Conservation (phyloP, 2,888 invertebrate genomes). For the Pinctada fucata region DNA sequence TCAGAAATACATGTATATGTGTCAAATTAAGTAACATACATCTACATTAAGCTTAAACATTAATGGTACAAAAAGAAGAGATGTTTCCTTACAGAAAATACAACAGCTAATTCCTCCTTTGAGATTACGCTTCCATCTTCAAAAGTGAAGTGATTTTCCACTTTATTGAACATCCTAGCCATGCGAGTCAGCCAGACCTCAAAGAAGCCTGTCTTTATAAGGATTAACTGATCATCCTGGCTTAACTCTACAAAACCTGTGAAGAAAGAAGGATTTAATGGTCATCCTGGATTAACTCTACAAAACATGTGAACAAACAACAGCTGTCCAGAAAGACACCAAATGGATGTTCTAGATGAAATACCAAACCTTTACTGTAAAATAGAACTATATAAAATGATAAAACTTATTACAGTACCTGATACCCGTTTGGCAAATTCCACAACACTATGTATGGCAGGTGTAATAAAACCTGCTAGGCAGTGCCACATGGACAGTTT, state of each 20-base stretch:
- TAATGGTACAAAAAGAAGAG: no score
- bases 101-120: constrained; percentile 86
- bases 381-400: no score
- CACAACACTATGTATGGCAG: constrained; percentile 94
- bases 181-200: constrained; percentile 96
- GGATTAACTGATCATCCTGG: constrained; percentile 96
- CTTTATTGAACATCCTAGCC: constrained; percentile 86
- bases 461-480: constrained; percentile 90
- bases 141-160: constrained; percentile 85
- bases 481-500: constrained; percentile 92
- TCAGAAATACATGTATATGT: no score
- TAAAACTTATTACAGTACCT: constrained; percentile 75
- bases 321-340: no score
- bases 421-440: constrained; percentile 97
- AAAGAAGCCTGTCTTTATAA: constrained; percentile 97
- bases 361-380: no score
- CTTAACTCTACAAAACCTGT: constrained; percentile 89
- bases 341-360: no score
- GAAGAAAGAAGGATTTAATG: constrained; percentile 11
- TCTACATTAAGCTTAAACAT: no score
- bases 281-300: no score
- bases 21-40: no score
- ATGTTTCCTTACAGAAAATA: constrained; percentile 65
- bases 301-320: no score
- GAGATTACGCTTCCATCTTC: constrained; percentile 92